Evolutionary conservation across 2,888 invertebrate species (phyloP).

Genomic region (Pegoplata infirma): DNA sequence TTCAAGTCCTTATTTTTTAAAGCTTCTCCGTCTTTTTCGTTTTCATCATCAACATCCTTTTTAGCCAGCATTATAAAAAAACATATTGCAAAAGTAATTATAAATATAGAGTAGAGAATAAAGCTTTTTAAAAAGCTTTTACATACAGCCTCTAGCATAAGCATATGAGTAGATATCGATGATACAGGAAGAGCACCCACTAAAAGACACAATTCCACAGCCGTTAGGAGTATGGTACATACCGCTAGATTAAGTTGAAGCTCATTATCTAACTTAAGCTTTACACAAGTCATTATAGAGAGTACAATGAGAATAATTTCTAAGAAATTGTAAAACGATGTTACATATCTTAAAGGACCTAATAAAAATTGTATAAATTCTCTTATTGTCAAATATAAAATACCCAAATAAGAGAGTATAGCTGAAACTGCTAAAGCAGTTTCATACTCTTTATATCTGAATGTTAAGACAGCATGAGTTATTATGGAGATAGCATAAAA

Average conservation of each 20-base stretch:
- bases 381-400: conserved; percentile 82
- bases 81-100: conserved; percentile 89
- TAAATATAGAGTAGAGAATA: conserved; percentile 87
- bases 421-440: conserved; percentile 78
- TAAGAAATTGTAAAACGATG: conserved; percentile 85
- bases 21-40: conserved; percentile 64
- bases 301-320: conserved; percentile 84
- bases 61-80: conserved; percentile 84
- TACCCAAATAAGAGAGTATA: conserved; percentile 79
- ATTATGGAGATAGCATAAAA: conserved; percentile 84
- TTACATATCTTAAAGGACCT: conserved; percentile 83
- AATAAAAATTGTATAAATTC: conserved; percentile 86
- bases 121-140: conserved; percentile 88
- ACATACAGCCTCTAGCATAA: conserved; percentile 89
- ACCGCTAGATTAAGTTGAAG: conserved; percentile 84
- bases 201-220: conserved; percentile 86
- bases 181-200: conserved; percentile 86
- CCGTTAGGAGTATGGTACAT: conserved; percentile 85
- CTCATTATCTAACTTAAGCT: conserved; percentile 79
- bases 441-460: conserved; percentile 79
- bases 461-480: conserved; percentile 83
- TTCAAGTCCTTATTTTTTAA: no score
- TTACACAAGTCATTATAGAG: conserved; percentile 81
- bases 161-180: conserved; percentile 87
- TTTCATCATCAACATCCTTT: conserved; percentile 77